Conservation (phyloP, 1,140 invertebrate species). For the Andricus grossulariae region DNA sequence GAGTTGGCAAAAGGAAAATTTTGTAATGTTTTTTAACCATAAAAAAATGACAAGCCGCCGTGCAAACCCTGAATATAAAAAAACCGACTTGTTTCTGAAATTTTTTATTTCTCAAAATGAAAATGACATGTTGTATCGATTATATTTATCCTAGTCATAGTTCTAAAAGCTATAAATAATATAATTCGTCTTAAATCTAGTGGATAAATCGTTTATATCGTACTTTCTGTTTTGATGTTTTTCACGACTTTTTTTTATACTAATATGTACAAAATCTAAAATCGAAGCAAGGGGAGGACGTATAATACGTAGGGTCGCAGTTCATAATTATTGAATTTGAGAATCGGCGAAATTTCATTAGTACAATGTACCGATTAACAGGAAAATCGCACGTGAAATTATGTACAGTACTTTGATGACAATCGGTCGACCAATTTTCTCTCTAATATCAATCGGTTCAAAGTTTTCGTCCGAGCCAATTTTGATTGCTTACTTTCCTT, state of each 20-base stretch:
- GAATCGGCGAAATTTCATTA: background rate
- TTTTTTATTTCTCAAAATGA: conserved; percentile 32
- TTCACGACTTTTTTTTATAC: background rate
- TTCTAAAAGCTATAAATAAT: conserved; percentile 25
- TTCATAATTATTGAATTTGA: background rate
- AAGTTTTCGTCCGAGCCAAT: background rate
- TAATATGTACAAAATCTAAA: conserved; percentile 19
- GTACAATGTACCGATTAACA: too few species aligned
- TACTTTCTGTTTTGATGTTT: conserved; percentile 11
- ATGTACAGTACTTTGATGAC: background rate
- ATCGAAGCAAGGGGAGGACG: background rate
- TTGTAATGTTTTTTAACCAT: too few species aligned
- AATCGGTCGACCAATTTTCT: background rate
- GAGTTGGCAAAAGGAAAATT: too few species aligned
- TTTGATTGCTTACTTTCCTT: background rate
- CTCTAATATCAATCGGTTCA: background rate
- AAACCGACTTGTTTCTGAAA: background rate
- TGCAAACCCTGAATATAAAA: background rate
- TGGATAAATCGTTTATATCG: conserved; percentile 20
- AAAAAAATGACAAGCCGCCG: too few species aligned
- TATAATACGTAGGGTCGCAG: background rate
- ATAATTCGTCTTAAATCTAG: conserved; percentile 5
- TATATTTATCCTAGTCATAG: conserved; percentile 28
- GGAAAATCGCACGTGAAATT: background rate
- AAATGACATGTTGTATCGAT: conserved; percentile 10